phyloP scores from a whole-genome alignment of 2,113 vertebrate species.

The Machaerirhynchus nigripectus region DNA sequence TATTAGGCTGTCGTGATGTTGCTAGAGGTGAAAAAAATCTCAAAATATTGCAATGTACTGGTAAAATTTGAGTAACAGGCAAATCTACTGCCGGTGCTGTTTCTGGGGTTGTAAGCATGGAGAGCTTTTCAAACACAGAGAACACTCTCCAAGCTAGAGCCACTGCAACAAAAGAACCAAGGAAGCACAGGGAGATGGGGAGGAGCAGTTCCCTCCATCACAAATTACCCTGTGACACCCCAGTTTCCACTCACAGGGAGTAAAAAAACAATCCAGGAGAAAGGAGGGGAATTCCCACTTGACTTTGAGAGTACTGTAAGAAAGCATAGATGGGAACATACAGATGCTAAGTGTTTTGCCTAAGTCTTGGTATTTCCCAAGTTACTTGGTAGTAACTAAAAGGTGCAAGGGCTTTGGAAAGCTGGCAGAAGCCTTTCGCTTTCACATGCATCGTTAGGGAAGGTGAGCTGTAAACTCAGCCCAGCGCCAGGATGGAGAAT shows the following conservation, averaged over 20 bases:
- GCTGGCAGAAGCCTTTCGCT: not conserved
- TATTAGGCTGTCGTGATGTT: not conserved
- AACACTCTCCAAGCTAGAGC: not conserved
- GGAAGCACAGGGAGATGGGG: not conserved
- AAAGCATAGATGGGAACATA: not conserved
- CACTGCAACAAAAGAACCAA: not conserved
- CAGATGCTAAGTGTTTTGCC: not conserved
- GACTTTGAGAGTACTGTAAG: not conserved
- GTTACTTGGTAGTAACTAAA: not conserved
- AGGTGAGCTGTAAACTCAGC: not conserved
- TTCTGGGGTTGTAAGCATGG: not conserved
- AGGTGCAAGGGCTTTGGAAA: not conserved
- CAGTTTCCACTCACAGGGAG: not conserved
- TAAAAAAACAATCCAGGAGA: not conserved
- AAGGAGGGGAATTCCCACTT: not conserved
- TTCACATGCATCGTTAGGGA: not conserved
- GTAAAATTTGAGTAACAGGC: not conserved
- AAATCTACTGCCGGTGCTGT: not conserved
- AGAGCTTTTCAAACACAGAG: not conserved
- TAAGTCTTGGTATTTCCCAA: not conserved
- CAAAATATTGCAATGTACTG: not conserved
- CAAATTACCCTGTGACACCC: not conserved
- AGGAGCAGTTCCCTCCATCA: not conserved
- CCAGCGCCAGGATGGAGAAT: not conserved
- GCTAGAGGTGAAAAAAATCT: not conserved